Evolutionary conservation across 2,113 vertebrate species (phyloP).

Genomic region (Amblyornis subalaris): DNA sequence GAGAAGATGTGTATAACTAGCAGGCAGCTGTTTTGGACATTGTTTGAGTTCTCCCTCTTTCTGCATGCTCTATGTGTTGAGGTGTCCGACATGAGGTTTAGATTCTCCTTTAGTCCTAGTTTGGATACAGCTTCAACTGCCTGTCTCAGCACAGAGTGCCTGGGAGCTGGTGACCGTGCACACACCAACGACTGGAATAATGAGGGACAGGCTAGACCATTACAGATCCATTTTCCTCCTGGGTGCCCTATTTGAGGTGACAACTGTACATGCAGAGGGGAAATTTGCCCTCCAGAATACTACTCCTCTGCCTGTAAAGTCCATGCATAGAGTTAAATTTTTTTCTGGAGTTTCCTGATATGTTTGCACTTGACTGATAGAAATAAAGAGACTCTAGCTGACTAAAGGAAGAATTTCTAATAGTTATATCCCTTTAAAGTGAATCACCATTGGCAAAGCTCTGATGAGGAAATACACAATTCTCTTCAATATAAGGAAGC

Average conservation of each 20-base stretch:
- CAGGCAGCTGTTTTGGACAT: not conserved
- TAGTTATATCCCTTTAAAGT: not conserved
- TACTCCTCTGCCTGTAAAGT: not conserved
- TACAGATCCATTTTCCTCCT: not conserved
- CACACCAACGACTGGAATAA: not conserved
- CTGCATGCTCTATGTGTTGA: not conserved
- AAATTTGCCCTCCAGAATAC: not conserved
- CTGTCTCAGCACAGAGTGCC: not conserved
- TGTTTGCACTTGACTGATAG: not conserved
- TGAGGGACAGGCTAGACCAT: not conserved
- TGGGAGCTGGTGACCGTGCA: not conserved
- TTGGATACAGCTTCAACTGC: not conserved
- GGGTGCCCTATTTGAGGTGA: not conserved
- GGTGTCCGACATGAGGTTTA: not conserved
- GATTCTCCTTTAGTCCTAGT: not conserved
- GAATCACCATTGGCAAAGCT: not conserved
- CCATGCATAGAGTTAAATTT: accelerated
- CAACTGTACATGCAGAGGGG: not conserved
- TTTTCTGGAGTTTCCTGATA: not conserved
- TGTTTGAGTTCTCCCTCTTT: not conserved
- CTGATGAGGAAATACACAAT: not conserved
- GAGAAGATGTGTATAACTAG: not conserved
- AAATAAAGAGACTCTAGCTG: not conserved
- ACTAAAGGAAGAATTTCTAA: not conserved
- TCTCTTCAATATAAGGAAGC: not conserved